phyloP scores from a whole-genome alignment of 1,140 invertebrate genomes.

The Anagrus nilaparvatae region DNA sequence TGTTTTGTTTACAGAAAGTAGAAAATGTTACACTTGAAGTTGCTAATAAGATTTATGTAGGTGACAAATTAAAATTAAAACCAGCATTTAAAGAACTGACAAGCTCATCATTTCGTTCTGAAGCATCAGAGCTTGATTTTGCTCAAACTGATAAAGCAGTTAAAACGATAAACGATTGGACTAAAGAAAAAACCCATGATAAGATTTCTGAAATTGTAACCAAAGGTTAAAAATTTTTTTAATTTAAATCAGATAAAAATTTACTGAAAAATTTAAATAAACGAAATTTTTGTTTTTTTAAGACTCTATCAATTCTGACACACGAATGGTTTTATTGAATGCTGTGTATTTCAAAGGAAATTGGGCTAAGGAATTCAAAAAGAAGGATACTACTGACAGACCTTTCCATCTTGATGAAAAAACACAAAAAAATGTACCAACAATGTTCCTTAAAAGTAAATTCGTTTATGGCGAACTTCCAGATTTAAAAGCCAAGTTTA shows the following conservation, averaged over 20 bases:
- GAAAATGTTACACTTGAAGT: slow-evolving; percentile 16
- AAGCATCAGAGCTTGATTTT: slow-evolving; percentile 45
- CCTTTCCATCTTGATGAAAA: slow-evolving; percentile 43
- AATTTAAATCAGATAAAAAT: not conserved
- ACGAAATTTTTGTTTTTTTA: slow-evolving; percentile 10
- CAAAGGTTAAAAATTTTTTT: slow-evolving; percentile 6
- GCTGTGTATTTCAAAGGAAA: slow-evolving; percentile 60
- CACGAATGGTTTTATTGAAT: slow-evolving; percentile 50
- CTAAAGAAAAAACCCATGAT: slow-evolving; percentile 49
- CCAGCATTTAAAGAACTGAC: slow-evolving; percentile 9
- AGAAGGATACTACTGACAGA: slow-evolving; percentile 38
- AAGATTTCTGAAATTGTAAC: slow-evolving; percentile 49
- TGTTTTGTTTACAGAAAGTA: slow-evolving; percentile 9
- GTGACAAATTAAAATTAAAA: slow-evolving; percentile 8
- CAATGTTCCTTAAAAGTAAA: slow-evolving; percentile 45
- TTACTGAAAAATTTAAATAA: not conserved
- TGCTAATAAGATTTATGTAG: slow-evolving; percentile 20
- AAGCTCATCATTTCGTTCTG: slow-evolving; percentile 25
- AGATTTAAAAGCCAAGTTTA: slow-evolving; percentile 40
- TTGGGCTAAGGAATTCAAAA: slow-evolving; percentile 52
- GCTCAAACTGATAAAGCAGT: slow-evolving; percentile 33
- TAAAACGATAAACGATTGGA: slow-evolving; percentile 54
- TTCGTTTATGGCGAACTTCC: slow-evolving; percentile 42
- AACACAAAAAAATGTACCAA: slow-evolving; percentile 40
- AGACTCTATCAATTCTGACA: slow-evolving; percentile 33